Conservation (phyloP, 2,797 vertebrate genomes). For the Hemitrygon akajei region DNA sequence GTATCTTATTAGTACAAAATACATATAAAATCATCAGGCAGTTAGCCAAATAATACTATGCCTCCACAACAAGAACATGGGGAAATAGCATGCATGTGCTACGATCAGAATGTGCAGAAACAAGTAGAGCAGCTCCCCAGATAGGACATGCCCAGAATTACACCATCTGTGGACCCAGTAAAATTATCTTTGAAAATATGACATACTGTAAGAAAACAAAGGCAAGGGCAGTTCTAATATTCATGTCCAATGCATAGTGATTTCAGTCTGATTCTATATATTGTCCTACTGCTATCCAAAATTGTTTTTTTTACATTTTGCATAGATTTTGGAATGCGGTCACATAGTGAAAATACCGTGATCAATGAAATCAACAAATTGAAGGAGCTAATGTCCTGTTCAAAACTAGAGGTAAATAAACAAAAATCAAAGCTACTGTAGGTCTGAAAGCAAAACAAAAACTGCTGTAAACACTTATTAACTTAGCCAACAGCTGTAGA, state of each 20-base stretch:
- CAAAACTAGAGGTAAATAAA: slow-evolving; percentile 13
- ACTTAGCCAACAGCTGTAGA: too few species aligned
- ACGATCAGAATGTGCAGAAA: neutral
- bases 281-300: neutral
- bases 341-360: neutral
- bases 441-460: too few species aligned
- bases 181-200: neutral
- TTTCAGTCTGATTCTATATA: too few species aligned
- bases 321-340: neutral
- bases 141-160: neutral
- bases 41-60: neutral
- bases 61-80: neutral
- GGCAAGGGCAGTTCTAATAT: neutral
- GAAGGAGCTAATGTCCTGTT: slow-evolving; percentile 22
- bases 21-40: neutral
- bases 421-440: too few species aligned
- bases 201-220: neutral
- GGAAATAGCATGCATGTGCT: neutral
- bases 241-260: neutral
- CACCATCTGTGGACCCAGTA: too few species aligned
- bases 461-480: too few species aligned
- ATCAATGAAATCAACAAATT: slow-evolving; percentile 27
- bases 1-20: too few species aligned
- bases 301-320: neutral
- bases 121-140: neutral